phyloP scores from a whole-genome alignment of 2,888 invertebrate species.

The Glyphotaelius pellucidus region DNA sequence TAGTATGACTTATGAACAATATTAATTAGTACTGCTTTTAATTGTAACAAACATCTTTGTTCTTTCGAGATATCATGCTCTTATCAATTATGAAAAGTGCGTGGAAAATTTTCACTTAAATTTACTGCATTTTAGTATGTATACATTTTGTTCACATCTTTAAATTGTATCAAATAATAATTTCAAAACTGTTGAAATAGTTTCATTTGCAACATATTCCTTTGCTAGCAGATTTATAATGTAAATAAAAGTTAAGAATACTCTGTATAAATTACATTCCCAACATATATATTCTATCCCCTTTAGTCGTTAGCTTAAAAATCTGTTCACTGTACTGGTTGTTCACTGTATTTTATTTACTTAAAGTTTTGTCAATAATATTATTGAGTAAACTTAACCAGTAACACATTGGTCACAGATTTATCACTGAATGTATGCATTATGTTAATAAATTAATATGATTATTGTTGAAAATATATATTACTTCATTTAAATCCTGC shows the following conservation, averaged over 20 bases:
- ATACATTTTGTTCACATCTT: not conserved
- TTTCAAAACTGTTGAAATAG: not conserved
- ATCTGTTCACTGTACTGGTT: not conserved
- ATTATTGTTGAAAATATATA: not conserved
- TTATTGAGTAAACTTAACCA: not conserved
- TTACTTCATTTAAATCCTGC: not conserved
- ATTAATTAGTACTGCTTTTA: not conserved
- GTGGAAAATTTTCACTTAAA: not conserved
- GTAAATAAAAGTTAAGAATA: not conserved
- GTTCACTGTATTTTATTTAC: not conserved
- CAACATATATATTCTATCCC: conserved; percentile 19
- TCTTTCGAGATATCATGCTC: not conserved
- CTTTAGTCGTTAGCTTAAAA: not conserved
- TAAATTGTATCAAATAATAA: not conserved
- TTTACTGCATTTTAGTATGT: not conserved
- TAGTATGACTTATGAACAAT: not conserved
- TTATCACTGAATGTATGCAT: not conserved
- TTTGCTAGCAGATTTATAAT: not conserved
- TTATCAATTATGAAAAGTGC: not conserved
- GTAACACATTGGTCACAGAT: not conserved
- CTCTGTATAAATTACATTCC: conserved; percentile 30
- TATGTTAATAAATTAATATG: not conserved
- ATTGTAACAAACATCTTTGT: not conserved
- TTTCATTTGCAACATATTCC: not conserved
- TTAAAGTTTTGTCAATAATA: not conserved